These are phyloP conservation scores for Prochilodus magdalenae DNA, from an alignment of 2,113 vertebrate genomes.

Conservation along the genomic window DNA sequence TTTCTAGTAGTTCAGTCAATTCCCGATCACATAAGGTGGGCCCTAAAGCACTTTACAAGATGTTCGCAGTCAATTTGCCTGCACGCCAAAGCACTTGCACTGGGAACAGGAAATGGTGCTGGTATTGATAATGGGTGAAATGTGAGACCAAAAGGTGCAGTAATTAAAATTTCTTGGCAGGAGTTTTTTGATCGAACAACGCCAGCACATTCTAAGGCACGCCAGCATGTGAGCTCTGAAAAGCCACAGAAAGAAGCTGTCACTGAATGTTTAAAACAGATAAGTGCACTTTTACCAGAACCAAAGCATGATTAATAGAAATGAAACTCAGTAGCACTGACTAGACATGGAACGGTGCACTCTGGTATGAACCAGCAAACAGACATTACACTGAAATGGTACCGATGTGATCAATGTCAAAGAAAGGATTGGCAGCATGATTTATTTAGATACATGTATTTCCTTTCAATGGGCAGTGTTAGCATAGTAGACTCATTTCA, in stretches of 20 bases:
- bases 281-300: background rate
- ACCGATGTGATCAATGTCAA: constrained; percentile 49
- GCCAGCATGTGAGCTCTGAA: background rate
- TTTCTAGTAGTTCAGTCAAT: constrained; percentile 34
- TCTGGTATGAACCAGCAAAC: constrained; percentile 33
- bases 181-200: no score
- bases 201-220: background rate
- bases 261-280: background rate
- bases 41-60: constrained; percentile 14
- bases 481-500: constrained; percentile 37
- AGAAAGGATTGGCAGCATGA: constrained; percentile 22
- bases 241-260: background rate
- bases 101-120: background rate
- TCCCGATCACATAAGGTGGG: background rate
- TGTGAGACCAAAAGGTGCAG: background rate
- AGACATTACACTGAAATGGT: constrained; percentile 32
- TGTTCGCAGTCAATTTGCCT: constrained; percentile 18
- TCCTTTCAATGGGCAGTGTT: constrained; percentile 23
- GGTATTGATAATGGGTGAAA: no score
- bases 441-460: constrained; percentile 42
- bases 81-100: constrained; percentile 1
- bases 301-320: constrained; percentile 27
- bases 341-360: constrained; percentile 7
- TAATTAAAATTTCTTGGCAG: background rate
- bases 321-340: constrained; percentile 1